These are phyloP conservation scores for Heliocidaris erythrogramma DNA, from an alignment of 35 echinoderm and acorn worm genomes.

Conservation along the genomic window DNA sequence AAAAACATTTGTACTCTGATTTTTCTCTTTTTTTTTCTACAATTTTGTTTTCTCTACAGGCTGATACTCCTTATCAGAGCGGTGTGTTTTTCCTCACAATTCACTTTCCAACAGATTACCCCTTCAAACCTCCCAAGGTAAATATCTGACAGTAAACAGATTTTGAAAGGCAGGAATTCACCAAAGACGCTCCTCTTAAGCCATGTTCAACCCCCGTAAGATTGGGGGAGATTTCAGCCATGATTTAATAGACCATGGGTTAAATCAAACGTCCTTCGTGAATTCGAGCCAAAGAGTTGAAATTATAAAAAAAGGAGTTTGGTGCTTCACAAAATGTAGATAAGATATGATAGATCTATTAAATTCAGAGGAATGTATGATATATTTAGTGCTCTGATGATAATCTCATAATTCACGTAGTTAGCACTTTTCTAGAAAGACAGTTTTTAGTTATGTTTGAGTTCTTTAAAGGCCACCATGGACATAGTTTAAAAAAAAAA, in stretches of 20 bases:
- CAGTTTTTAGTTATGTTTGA: too few species aligned
- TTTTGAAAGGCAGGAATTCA: background rate
- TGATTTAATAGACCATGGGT: too few species aligned
- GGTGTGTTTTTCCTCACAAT: constrained; percentile 96
- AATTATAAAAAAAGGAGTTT: background rate
- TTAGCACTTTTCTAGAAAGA: background rate
- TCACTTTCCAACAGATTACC: constrained; percentile 99
- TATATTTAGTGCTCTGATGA: background rate
- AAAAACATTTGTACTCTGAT: background rate
- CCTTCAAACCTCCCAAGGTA: constrained; percentile 99
- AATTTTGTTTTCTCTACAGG: constrained; percentile 33
- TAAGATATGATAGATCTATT: too few species aligned
- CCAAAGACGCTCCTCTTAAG: too few species aligned
- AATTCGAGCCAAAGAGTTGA: background rate
- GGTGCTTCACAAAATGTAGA: background rate
- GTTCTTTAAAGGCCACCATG: too few species aligned
- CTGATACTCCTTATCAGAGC: constrained; percentile 77
- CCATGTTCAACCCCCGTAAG: too few species aligned
- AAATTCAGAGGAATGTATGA: background rate
- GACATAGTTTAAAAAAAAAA: too few species aligned
- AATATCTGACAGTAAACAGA: background rate
- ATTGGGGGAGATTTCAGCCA: too few species aligned
- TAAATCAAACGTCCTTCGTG: too few species aligned
- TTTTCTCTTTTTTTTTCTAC: background rate
- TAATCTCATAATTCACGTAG: background rate